phyloP scores from a whole-genome alignment of 2,888 invertebrate genomes.

The Spisula subtruncata region DNA sequence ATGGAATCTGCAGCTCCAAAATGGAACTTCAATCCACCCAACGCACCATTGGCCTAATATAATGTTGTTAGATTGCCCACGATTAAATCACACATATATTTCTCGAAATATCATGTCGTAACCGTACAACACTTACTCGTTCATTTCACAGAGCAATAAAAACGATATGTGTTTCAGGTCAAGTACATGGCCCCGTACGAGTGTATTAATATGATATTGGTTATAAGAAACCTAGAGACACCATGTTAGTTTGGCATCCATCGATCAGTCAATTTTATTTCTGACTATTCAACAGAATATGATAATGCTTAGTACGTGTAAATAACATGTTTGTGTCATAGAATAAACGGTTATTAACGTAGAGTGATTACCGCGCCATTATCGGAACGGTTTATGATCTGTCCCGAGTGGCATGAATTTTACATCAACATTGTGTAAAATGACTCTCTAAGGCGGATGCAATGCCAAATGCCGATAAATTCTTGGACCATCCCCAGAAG shows the following conservation, averaged over 20 bases:
- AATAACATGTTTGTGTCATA: not conserved
- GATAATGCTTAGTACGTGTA: not conserved
- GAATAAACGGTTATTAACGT: not conserved
- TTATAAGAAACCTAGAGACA: not conserved
- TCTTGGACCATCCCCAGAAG: too few species aligned
- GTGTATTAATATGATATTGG: not conserved
- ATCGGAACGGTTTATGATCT: not conserved
- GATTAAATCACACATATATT: too few species aligned
- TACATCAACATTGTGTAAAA: not conserved
- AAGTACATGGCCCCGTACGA: not conserved
- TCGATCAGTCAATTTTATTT: not conserved
- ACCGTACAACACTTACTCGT: too few species aligned
- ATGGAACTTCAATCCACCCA: too few species aligned
- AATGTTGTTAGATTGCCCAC: too few species aligned
- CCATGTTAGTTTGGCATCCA: not conserved
- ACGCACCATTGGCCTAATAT: too few species aligned
- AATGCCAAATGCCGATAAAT: too few species aligned
- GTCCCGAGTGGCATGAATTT: not conserved
- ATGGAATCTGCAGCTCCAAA: too few species aligned
- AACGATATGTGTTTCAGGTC: not conserved
- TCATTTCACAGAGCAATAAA: too few species aligned
- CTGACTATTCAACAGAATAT: not conserved
- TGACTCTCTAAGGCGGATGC: not conserved
- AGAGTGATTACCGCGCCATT: not conserved
- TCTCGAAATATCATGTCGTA: too few species aligned